Evolutionary conservation across 2,113 vertebrate species (phyloP).

Genomic region (Phoenicopterus ruber): DNA sequence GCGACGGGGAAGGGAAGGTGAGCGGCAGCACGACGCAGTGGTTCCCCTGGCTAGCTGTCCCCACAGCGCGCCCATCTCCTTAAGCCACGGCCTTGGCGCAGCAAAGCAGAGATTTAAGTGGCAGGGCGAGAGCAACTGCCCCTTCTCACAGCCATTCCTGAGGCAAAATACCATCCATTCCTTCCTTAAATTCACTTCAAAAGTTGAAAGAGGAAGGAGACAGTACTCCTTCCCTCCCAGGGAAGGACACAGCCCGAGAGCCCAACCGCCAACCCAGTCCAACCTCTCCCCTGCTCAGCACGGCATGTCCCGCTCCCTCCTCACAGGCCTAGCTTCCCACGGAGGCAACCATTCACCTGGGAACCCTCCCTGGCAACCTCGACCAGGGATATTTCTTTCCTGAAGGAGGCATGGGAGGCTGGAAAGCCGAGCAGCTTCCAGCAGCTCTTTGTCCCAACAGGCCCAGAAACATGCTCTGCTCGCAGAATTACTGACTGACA

Average conservation of each 20-base stretch:
- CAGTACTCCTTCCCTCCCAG: rapidly evolving
- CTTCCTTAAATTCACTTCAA: not conserved
- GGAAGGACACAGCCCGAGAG: not conserved
- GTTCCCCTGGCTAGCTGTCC: not conserved
- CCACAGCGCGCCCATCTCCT: rapidly evolving
- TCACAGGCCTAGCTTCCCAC: not conserved
- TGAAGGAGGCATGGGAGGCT: not conserved
- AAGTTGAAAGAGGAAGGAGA: not conserved
- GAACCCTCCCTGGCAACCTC: not conserved
- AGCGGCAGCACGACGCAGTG: rapidly evolving
- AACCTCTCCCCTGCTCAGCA: not conserved
- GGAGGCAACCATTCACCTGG: not conserved
- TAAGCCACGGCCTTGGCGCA: rapidly evolving
- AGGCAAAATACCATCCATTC: not conserved
- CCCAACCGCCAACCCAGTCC: not conserved
- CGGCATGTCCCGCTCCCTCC: not conserved
- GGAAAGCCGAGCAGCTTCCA: not conserved
- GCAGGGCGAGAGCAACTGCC: not conserved
- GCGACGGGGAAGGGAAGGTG: rapidly evolving
- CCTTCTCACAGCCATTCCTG: not conserved
- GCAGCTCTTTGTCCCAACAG: not conserved
- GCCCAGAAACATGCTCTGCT: not conserved
- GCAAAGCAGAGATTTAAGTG: not conserved
- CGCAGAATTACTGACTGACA: rapidly evolving
- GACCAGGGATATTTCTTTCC: not conserved